These are phyloP conservation scores for Callimorpha dominula DNA, from an alignment of 2,888 invertebrate species.

Conservation along the genomic window DNA sequence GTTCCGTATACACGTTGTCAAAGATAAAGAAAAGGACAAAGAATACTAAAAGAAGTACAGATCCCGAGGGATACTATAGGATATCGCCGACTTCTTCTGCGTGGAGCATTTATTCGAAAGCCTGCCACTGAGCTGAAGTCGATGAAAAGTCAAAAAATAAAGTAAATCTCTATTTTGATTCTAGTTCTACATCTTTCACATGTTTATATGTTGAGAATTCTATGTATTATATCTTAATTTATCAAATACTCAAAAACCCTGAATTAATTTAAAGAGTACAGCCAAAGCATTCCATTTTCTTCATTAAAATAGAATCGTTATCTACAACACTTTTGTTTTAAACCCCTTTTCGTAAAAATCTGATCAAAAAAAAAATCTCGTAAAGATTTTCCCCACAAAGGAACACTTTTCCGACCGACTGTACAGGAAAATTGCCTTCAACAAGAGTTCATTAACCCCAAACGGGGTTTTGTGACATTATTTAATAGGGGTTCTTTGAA, in stretches of 20 bases:
- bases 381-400: constrained; percentile 54
- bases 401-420: constrained; percentile 60
- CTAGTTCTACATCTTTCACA: too few species aligned
- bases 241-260: too few species aligned
- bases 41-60: too few species aligned
- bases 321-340: constrained; percentile 36
- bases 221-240: too few species aligned
- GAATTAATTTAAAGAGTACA: background rate
- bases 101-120: too few species aligned
- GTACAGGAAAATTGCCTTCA: constrained; percentile 60
- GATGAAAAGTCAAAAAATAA: too few species aligned
- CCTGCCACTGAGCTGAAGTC: too few species aligned
- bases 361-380: constrained; percentile 35
- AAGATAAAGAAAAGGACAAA: background rate
- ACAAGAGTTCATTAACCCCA: constrained; percentile 54
- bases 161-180: too few species aligned
- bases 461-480: constrained; percentile 41
- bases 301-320: constrained; percentile 19
- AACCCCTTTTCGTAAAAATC: constrained; percentile 21
- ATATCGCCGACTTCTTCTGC: too few species aligned
- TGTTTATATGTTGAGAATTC: too few species aligned
- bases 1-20: background rate
- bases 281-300: constrained; percentile 10
- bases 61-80: too few species aligned
- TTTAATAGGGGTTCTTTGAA: constrained; percentile 47